A percentile compares a stretch with the other conserved stretches of the same genome.
Evolutionary conservation across 2,888 invertebrate genomes (phyloP).

Genomic region (Mellilla xanthometata): DNA sequence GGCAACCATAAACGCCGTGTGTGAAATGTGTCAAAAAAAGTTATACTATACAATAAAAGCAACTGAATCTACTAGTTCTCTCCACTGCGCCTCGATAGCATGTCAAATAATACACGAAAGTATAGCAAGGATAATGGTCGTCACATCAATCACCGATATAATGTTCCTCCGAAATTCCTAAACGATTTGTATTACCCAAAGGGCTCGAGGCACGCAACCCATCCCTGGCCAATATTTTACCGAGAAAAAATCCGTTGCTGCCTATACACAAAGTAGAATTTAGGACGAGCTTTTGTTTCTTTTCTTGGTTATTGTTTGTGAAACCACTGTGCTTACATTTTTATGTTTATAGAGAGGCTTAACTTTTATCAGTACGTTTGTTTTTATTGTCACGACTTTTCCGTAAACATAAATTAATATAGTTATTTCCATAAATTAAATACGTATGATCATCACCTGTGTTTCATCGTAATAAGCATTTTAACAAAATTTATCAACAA

Average conservation of each 20-base stretch:
- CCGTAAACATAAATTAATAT: too few relatives aligned
- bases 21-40: too few relatives aligned
- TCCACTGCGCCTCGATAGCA: constrained; percentile 6
- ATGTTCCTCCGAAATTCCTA: constrained; percentile 35
- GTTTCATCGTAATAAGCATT: too few relatives aligned
- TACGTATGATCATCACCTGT: too few relatives aligned
- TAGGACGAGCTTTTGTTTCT: constrained; percentile 5
- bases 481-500: too few relatives aligned
- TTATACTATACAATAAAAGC: too few relatives aligned
- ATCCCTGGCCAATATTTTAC: constrained; percentile 28
- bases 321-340: constrained; percentile 1
- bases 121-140: constrained; percentile 34
- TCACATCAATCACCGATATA: constrained; percentile 39
- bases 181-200: constrained; percentile 40
- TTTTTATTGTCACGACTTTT: background rate
- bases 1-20: too few relatives aligned
- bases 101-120: constrained; percentile 21
- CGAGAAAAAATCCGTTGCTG: constrained; percentile 27
- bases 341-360: background rate
- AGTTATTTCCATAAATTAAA: too few relatives aligned
- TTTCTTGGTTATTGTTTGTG: constrained; percentile 11
- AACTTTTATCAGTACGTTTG: background rate
- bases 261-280: constrained; percentile 6
- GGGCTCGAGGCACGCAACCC: constrained; percentile 40
- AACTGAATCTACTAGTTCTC: background rate